Evolutionary conservation across 2,888 invertebrate genomes (phyloP).

Genomic region (Chymomyza fuscimana): DNA sequence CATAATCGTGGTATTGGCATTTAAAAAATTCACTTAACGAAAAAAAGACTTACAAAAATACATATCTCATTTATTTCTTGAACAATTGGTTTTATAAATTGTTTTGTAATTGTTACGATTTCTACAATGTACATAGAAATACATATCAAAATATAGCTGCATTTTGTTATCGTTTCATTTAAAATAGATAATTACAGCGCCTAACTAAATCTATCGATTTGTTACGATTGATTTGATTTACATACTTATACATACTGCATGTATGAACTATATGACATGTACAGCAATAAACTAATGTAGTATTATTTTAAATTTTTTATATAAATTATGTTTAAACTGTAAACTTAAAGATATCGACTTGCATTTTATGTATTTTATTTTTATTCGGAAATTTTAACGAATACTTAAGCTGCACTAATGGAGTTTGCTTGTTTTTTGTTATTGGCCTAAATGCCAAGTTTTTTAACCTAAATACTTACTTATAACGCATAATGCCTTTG

Average conservation of each 20-base stretch:
- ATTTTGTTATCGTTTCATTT: constrained; percentile 16
- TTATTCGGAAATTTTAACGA: constrained; percentile 47
- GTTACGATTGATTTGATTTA: constrained; percentile 43
- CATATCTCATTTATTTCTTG: constrained; percentile 63
- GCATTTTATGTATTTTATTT: constrained; percentile 34
- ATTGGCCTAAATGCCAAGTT: constrained; percentile 8
- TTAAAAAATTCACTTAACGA: constrained; percentile 57
- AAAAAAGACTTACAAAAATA: constrained; percentile 73
- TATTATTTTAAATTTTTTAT: constrained; percentile 26
- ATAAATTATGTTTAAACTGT: constrained; percentile 40
- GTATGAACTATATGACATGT: constrained; percentile 36
- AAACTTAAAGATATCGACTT: constrained; percentile 47
- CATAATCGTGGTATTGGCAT: constrained; percentile 54
- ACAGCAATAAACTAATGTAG: constrained; percentile 38
- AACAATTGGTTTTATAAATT: constrained; percentile 45
- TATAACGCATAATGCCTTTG: constrained; percentile 45
- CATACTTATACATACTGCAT: constrained; percentile 33
- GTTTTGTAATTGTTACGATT: constrained; percentile 5
- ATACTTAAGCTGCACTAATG: constrained; percentile 17
- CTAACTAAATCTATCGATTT: constrained; percentile 25
- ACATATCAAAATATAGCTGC: constrained; percentile 29
- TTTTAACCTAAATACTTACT: constrained; percentile 19
- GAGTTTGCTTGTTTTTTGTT: constrained; percentile 27
- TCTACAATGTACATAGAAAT: constrained; percentile 48
- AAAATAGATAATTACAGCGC: constrained; percentile 19